Evolutionary conservation across 1,140 invertebrate species (phyloP).

Genomic region (Druon quercuslanigerum): DNA sequence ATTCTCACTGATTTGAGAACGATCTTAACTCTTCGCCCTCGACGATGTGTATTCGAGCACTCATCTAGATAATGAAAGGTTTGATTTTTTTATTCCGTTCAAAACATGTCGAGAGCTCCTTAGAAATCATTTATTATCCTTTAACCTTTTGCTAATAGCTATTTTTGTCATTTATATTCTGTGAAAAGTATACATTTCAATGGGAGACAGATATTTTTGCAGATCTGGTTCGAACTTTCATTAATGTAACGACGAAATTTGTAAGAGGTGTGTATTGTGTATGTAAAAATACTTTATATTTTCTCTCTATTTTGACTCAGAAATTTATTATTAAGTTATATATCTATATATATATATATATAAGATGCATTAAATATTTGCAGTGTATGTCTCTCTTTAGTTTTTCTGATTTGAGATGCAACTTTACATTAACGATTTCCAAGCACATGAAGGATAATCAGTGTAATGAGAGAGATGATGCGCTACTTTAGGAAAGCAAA

Average conservation of each 20-base stretch:
- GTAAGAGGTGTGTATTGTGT: too few species aligned
- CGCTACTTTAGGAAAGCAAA: neutral
- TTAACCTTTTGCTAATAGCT: neutral
- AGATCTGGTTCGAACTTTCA: too few species aligned
- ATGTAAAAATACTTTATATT: too few species aligned
- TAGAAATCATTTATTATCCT: neutral
- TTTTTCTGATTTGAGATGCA: neutral
- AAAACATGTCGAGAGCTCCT: neutral
- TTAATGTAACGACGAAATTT: too few species aligned
- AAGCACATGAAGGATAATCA: neutral
- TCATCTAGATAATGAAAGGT: neutral
- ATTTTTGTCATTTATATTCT: neutral
- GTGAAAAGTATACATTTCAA: neutral
- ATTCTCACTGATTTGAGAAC: neutral
- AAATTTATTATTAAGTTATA: too few species aligned
- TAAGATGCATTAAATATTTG: too few species aligned
- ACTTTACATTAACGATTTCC: neutral
- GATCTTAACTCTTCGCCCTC: neutral
- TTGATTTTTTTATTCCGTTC: neutral
- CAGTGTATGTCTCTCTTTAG: too few species aligned
- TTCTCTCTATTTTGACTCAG: too few species aligned
- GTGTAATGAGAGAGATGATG: neutral
- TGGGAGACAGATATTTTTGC: conserved; percentile 11
- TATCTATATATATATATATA: too few species aligned
- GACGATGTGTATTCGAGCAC: neutral